Conservation (phyloP, 2,113 vertebrate species). For the Hypomesus transpacificus region DNA sequence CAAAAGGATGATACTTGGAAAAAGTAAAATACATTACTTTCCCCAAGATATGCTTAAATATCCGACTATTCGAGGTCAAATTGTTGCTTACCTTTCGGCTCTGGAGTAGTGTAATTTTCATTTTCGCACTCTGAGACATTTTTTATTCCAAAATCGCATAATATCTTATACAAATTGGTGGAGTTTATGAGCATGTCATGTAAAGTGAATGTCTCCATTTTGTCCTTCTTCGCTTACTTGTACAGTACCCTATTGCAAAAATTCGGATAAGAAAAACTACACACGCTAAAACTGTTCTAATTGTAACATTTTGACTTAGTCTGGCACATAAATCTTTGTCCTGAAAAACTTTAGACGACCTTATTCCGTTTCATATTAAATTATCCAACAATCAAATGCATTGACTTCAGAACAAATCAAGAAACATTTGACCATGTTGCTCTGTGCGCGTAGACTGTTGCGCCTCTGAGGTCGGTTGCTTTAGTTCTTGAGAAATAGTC, state of each 20-base stretch:
- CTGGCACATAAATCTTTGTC: no score
- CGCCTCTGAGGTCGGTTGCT: not conserved
- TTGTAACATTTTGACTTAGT: no score
- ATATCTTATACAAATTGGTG: conserved; percentile 65
- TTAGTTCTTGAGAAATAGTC: not conserved
- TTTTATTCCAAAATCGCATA: conserved; percentile 66
- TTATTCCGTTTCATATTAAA: no score
- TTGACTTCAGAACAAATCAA: not conserved
- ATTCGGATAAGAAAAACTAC: not conserved
- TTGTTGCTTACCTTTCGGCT: conserved; percentile 57
- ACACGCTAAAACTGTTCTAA: no score
- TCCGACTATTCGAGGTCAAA: no score
- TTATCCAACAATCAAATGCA: no score
- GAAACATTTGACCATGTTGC: not conserved
- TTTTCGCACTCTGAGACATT: conserved; percentile 66
- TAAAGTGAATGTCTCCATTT: conserved; percentile 69
- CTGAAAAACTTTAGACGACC: no score
- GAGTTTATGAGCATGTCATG: conserved; percentile 67
- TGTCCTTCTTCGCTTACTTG: not conserved
- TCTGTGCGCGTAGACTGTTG: not conserved
- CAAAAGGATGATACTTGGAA: not conserved
- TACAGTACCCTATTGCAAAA: not conserved
- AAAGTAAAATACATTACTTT: no score
- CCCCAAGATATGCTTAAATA: no score
- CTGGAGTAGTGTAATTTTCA: conserved; percentile 29